Base-by-base conservation (phyloP, 2,888 invertebrate species). In the Drosophila macrospina region DNA sequence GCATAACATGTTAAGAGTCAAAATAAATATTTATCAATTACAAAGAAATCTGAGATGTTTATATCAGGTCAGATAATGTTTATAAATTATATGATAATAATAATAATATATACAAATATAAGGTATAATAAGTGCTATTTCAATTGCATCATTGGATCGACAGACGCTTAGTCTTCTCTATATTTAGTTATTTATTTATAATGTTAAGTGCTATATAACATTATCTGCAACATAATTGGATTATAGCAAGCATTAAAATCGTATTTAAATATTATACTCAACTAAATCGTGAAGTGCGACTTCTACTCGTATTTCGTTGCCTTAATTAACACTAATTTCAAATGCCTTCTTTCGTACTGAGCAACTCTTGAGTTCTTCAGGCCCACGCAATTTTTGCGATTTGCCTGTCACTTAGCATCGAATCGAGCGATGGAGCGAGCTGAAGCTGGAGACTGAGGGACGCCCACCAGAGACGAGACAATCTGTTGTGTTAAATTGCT, bases 401-500 rank as follows among this genome's bases (percentile, higher is more conserved):
- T 74, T 70, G 52, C 48, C 72, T 50, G 68, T 71, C 59, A 75
- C 57, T 67, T 60, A 67, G 54, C 60, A 68, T 68, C 56, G 41
- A 32, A n/a, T 26, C 28, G 13, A 56, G 30, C 24, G 45, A 5
- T 32, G 41, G 15, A 30, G 34, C 8, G 30, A 15, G 45, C 4
- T 32, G 41, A n/a, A 30, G 34, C 8, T 62, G 28, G 8, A 15
- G 15, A 15, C 39, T 5, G 32, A 48, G 56, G 20, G 36, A 63
- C 74, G 67, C 74, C 77, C 60, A 80, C 73, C 48, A 56, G 24
- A 36, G 47, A 55, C 37, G 15, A 44, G 47, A 55, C 65, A 57
- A 39, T 28, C 8, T 57, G 20, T 44, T 66, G 71, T 50, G 56
- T 60, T 75, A 75, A 80, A 84, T 80, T 74, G 84, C 86, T 74